Evolutionary conservation across 37 sponge, comb jelly and placozoan genomes (phyloP).

Genomic region (Ephydatia muelleri): DNA sequence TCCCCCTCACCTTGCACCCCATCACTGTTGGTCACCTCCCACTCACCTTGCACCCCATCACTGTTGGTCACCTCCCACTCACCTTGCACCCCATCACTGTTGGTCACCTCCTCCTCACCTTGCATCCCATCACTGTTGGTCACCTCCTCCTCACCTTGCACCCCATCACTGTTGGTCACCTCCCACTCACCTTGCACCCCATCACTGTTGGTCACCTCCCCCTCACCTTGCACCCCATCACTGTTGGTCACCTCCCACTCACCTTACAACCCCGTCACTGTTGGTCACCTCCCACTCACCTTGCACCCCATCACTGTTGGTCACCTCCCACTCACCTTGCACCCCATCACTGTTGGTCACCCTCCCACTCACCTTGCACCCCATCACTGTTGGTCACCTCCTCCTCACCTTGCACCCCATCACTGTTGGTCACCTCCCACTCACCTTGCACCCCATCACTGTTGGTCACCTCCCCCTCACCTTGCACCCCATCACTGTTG

Average conservation of each 20-base stretch:
- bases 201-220: not conserved
- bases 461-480: not conserved
- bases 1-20: not conserved
- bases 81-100: not conserved
- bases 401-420: not conserved
- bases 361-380: not conserved
- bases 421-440: not conserved
- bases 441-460: not conserved
- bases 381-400: not conserved
- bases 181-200: not conserved
- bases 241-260: not conserved
- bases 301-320: not conserved
- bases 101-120: not conserved
- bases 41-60: not conserved
- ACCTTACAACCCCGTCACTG: not conserved
- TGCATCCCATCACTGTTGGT: not conserved
- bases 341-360: not conserved
- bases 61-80: not conserved
- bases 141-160: not conserved
- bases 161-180: not conserved
- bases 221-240: not conserved
- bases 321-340: not conserved
- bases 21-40: not conserved
- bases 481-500: not conserved
- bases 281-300: not conserved